Conservation (phyloP, 2,113 vertebrate species). For the Salvator merianae region DNA sequence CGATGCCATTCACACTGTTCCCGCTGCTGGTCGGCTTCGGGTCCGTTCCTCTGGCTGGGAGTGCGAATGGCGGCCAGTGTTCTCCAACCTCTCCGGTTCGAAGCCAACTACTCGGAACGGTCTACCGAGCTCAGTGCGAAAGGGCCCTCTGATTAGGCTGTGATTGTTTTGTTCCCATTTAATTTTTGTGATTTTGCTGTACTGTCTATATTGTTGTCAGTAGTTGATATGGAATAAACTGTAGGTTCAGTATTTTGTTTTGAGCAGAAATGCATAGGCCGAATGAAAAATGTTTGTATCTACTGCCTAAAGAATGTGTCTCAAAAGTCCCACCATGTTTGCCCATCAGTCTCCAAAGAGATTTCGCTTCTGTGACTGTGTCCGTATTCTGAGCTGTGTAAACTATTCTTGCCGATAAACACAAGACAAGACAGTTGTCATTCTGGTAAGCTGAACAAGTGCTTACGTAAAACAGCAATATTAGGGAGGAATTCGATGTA, state of each 20-base stretch:
- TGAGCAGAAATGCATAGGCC: neutral
- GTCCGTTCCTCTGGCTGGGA: too few species aligned
- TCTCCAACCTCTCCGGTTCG: too few species aligned
- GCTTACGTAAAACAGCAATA: conserved; percentile 3
- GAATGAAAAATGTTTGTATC: neutral
- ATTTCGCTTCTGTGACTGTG: rapidly evolving
- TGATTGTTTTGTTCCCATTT: neutral
- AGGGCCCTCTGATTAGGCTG: neutral
- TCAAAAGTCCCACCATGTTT: rapidly evolving
- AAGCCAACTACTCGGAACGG: too few species aligned
- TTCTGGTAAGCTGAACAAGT: conserved; percentile 9
- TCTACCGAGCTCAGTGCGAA: too few species aligned
- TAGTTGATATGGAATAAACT: neutral
- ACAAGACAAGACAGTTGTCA: conserved; percentile 8
- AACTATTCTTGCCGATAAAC: conserved; percentile 8
- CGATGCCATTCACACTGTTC: too few species aligned
- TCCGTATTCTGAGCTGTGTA: neutral
- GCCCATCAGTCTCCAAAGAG: neutral
- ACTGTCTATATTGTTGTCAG: neutral
- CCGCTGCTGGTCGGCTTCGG: too few species aligned
- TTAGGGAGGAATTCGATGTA: neutral
- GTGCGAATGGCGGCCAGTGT: too few species aligned
- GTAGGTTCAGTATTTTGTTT: conserved; percentile 2
- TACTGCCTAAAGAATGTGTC: conserved; percentile 11
- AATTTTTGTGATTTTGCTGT: neutral